These are phyloP conservation scores for Pomacea maculata DNA, from an alignment of 1,140 invertebrate genomes.

Conservation along the genomic window DNA sequence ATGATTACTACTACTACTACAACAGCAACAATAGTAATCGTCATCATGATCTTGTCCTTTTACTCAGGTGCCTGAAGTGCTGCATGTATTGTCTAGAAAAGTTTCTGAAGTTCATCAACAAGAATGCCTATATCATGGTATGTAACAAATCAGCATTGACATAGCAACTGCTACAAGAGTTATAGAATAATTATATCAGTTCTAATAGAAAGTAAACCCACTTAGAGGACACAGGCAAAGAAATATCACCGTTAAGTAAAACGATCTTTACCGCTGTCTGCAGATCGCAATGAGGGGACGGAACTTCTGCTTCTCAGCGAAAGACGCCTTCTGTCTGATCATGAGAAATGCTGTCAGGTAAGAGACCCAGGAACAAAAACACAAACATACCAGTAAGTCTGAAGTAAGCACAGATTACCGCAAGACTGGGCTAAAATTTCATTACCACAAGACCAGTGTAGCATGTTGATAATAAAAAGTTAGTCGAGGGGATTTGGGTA, in stretches of 20 bases:
- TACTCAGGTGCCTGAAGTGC: conserved; percentile 78
- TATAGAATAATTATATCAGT: too few species aligned
- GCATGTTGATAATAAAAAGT: too few species aligned
- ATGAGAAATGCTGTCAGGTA: conserved; percentile 84
- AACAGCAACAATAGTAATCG: too few species aligned
- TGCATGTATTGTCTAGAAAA: conserved; percentile 92
- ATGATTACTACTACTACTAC: too few species aligned
- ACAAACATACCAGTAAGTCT: too few species aligned
- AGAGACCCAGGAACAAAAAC: background rate
- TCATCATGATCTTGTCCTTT: conserved; percentile 4
- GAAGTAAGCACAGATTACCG: too few species aligned
- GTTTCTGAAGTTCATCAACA: conserved; percentile 82
- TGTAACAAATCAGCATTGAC: conserved; percentile 22
- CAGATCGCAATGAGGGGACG: conserved; percentile 91
- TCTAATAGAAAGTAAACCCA: too few species aligned
- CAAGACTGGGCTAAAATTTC: too few species aligned
- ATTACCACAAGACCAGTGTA: too few species aligned
- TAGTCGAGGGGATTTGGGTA: too few species aligned
- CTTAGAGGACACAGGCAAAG: background rate
- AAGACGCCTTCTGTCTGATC: conserved; percentile 87
- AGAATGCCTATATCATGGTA: conserved; percentile 95
- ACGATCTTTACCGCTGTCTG: conserved; percentile 25
- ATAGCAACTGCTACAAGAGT: background rate
- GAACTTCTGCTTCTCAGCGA: conserved; percentile 89
- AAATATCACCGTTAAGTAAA: background rate